Conservation (phyloP, 2,888 invertebrate genomes). For the Standfussiana lucernea region DNA sequence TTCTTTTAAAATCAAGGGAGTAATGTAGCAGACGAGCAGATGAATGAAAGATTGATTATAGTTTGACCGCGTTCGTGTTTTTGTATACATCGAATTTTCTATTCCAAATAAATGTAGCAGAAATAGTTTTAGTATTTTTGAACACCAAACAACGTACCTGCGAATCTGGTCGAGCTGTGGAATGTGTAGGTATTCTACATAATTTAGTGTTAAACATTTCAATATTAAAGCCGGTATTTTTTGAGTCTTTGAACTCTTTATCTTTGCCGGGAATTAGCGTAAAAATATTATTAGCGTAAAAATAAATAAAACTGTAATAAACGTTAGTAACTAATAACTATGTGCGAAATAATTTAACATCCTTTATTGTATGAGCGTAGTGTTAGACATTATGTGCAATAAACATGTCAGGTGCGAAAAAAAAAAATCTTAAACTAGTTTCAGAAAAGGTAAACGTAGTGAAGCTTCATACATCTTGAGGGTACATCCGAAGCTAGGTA, state of each 20-base stretch:
- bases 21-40: constrained; percentile 26
- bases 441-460: not conserved
- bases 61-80: constrained; percentile 29
- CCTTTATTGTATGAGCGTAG: constrained; percentile 4
- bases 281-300: constrained; percentile 20
- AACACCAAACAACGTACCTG: constrained; percentile 45
- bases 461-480: not conserved
- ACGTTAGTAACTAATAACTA: constrained; percentile 22
- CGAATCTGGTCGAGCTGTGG: constrained; percentile 36
- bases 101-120: constrained; percentile 50
- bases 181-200: constrained; percentile 58
- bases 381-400: not conserved
- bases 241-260: constrained; percentile 62
- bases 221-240: constrained; percentile 32
- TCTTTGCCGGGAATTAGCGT: constrained; percentile 15
- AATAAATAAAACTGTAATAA: constrained; percentile 13
- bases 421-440: not conserved
- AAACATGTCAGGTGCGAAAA: not conserved
- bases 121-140: constrained; percentile 62
- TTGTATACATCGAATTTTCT: constrained; percentile 45
- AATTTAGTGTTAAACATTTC: constrained; percentile 58
- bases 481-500: constrained; percentile 17
- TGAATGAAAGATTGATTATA: constrained; percentile 46
- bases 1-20: constrained; percentile 10
- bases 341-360: constrained; percentile 17